A percentile compares a stretch with the other conserved stretches of the same genome.
Conservation (phyloP, 1,140 invertebrate species). For the Linepithema humile region DNA sequence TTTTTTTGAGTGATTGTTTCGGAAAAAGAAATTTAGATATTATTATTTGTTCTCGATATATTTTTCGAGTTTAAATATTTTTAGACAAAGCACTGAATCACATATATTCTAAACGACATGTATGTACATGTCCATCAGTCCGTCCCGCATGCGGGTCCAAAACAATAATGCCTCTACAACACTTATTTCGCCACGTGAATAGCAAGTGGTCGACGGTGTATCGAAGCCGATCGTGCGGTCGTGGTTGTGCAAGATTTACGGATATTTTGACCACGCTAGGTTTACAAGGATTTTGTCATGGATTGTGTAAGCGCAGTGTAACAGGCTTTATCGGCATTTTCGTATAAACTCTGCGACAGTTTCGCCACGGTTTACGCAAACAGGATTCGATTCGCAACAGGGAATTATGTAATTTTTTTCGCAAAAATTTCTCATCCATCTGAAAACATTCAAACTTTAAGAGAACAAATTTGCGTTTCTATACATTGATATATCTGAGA, state of each 20-base stretch:
- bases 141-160: conserved; percentile 41
- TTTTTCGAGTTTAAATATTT: not conserved
- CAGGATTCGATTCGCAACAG: not conserved
- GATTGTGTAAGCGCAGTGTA: conserved; percentile 46
- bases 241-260: conserved; percentile 58
- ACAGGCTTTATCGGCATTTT: conserved; percentile 46
- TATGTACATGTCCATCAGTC: not conserved
- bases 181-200: conserved; percentile 59
- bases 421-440: not conserved
- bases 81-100: conserved; percentile 1
- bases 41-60: not conserved
- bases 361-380: conserved; percentile 29
- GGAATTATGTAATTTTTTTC: not conserved
- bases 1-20: not conserved
- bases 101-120: not conserved
- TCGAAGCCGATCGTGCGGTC: conserved; percentile 9
- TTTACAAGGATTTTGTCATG: conserved; percentile 53
- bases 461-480: not conserved
- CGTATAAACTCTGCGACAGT: conserved; percentile 8
- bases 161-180: conserved; percentile 34
- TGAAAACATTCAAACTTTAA: not conserved
- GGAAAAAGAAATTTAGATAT: not conserved
- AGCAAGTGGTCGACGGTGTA: conserved; percentile 57
- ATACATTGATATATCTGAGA: not conserved
- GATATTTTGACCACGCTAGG: conserved; percentile 29